Evolutionary conservation across 2,888 invertebrate species (phyloP).

Genomic region (Hirtodrosophila histrioides): DNA sequence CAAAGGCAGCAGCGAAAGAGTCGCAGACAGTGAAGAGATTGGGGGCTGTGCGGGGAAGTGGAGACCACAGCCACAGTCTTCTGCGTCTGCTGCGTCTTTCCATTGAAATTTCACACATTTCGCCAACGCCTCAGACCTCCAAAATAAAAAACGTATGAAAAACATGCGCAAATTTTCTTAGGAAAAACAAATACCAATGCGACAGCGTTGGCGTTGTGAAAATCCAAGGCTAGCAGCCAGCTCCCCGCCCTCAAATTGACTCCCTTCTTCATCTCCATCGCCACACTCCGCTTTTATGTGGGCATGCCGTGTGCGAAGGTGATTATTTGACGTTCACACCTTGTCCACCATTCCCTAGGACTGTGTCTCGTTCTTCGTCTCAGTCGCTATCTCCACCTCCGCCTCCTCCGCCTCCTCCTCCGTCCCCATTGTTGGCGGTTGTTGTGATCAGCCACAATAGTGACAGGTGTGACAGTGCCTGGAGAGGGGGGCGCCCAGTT

Average conservation of each 20-base stretch:
- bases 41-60: not conserved
- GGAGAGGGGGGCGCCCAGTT: constrained; percentile 37
- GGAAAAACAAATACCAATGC: constrained; percentile 64
- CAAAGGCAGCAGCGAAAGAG: constrained; percentile 45
- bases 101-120: constrained; percentile 72
- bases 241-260: constrained; percentile 24
- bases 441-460: constrained; percentile 77
- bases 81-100: constrained; percentile 41
- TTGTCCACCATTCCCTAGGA: constrained; percentile 45
- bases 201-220: constrained; percentile 36
- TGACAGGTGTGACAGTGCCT: constrained; percentile 77
- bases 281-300: constrained; percentile 20
- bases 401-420: not conserved
- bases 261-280: constrained; percentile 6
- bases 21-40: constrained; percentile 14
- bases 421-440: constrained; percentile 61
- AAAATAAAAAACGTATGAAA: constrained; percentile 17
- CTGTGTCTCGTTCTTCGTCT: constrained; percentile 25
- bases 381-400: not conserved
- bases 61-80: constrained; percentile 45
- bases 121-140: constrained; percentile 25
- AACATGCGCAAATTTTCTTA: constrained; percentile 63
- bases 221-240: constrained; percentile 26
- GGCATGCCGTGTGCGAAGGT: constrained; percentile 68
- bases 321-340: constrained; percentile 80